Percentiles rank a stretch among this genome's conserved stretches.
phyloP scores from a whole-genome alignment of 2,113 vertebrate genomes.

The Hippocampus zosterae region DNA sequence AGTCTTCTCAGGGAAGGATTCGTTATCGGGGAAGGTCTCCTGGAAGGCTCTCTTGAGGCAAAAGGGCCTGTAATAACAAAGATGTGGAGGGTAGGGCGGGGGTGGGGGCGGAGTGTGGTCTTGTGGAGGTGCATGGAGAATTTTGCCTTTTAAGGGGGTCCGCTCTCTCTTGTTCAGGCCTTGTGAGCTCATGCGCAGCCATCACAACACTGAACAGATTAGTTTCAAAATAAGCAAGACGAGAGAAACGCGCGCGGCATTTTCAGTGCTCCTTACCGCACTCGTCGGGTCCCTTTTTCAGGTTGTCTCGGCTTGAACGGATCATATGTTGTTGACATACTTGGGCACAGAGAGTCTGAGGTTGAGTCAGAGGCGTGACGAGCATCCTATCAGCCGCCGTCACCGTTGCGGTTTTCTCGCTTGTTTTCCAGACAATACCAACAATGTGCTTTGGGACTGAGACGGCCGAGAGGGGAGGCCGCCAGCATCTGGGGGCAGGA shows the following conservation, averaged over 20 bases:
- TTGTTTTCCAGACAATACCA: slow-evolving; percentile 52
- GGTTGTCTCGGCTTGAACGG: not conserved
- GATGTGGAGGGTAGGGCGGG: slow-evolving; percentile 1
- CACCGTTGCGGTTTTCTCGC: slow-evolving; percentile 42
- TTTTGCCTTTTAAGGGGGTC: slow-evolving; percentile 73
- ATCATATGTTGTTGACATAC: slow-evolving; percentile 37
- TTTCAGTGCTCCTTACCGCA: not conserved
- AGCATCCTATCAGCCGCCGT: slow-evolving; percentile 43
- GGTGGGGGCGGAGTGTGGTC: too few relatives aligned
- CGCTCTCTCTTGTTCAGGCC: slow-evolving; percentile 51
- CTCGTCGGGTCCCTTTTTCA: not conserved
- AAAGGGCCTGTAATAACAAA: slow-evolving; percentile 35
- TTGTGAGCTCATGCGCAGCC: slow-evolving; percentile 27
- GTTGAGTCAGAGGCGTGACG: slow-evolving; percentile 46
- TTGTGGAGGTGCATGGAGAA: slow-evolving; percentile 67
- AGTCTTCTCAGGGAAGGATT: not conserved
- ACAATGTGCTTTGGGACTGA: slow-evolving; percentile 43
- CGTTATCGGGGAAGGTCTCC: slow-evolving; percentile 41
- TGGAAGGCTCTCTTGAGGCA: slow-evolving; percentile 38
- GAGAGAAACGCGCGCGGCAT: slow-evolving; percentile 2
- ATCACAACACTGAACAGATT: slow-evolving; percentile 36
- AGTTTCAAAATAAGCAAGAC: slow-evolving; percentile 50
- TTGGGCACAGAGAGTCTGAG: slow-evolving; percentile 26
- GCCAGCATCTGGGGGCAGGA: slow-evolving; percentile 56
- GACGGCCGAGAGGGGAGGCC: slow-evolving; percentile 38